Conservation (phyloP, 2,113 vertebrate species). For the Phalacrocorax pelagicus region DNA sequence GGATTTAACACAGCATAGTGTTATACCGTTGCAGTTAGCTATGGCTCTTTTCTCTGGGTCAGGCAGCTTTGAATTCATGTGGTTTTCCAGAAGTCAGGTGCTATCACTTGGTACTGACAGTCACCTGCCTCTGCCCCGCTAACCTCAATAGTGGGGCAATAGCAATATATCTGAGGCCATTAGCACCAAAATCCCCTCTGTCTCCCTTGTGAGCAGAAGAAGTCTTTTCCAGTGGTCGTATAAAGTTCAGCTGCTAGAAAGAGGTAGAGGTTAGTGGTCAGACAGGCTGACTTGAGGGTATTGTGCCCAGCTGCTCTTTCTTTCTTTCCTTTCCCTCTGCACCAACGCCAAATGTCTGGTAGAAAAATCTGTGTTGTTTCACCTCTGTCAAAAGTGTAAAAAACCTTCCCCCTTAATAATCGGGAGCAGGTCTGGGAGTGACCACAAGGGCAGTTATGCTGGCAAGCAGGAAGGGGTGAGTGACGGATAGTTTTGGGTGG, state of each 20-base stretch:
- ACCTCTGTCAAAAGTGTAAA: background rate
- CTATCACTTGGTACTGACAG: background rate
- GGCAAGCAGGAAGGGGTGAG: background rate
- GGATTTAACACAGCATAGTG: background rate
- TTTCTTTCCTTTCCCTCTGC: background rate
- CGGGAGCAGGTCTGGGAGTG: background rate
- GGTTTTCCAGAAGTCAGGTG: background rate
- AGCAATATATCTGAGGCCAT: background rate
- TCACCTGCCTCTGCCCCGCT: background rate
- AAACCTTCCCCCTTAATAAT: background rate
- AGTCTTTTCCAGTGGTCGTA: background rate
- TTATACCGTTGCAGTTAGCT: background rate
- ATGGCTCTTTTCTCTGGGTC: background rate
- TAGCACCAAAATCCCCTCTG: background rate
- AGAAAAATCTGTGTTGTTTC: background rate
- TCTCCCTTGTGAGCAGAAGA: background rate
- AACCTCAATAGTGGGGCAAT: rapidly evolving
- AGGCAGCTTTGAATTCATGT: background rate
- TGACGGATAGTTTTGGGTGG: background rate
- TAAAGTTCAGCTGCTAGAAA: background rate
- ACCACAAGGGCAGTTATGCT: background rate
- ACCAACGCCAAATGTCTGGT: background rate
- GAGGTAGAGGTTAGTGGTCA: background rate
- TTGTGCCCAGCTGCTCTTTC: background rate
- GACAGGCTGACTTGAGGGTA: background rate